A percentile compares a stretch with the other conserved stretches of the same genome.
Evolutionary conservation across 2,113 vertebrate genomes (phyloP).

Genomic region (Neolamprologus modestus): DNA sequence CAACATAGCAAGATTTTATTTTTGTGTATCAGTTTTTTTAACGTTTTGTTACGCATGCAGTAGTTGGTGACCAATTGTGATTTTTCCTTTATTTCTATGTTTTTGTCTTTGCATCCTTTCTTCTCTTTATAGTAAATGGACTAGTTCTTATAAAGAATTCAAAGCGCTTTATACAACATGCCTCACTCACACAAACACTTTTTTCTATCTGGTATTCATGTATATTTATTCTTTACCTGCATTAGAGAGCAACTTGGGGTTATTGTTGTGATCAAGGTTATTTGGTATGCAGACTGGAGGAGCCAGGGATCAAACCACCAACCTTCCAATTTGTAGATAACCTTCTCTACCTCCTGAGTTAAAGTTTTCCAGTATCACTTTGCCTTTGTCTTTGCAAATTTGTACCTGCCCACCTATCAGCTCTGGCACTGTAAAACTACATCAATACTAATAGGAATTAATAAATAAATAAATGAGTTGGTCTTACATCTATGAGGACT

Average conservation of each 20-base stretch:
- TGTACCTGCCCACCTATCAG: neutral
- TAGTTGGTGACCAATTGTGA: neutral
- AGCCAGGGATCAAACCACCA: neutral
- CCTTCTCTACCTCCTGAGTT: neutral
- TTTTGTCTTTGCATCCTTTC: neutral
- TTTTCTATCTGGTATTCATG: neutral
- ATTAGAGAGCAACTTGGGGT: neutral
- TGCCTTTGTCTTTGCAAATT: neutral
- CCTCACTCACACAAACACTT: neutral
- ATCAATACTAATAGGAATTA: neutral
- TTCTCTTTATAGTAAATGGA: neutral
- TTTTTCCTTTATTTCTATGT: neutral
- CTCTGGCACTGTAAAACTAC: neutral
- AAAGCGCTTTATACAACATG: neutral
- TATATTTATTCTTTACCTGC: neutral
- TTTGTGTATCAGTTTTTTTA: neutral
- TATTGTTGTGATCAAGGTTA: neutral
- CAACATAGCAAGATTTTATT: neutral
- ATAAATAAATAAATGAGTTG: neutral
- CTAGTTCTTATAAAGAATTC: neutral
- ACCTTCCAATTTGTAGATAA: neutral
- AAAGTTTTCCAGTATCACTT: neutral
- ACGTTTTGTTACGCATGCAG: neutral
- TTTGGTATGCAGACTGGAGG: neutral
- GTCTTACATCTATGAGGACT: conserved; percentile 59